phyloP scores from a whole-genome alignment of 2,113 vertebrate species.

The Mesocricetus auratus region DNA sequence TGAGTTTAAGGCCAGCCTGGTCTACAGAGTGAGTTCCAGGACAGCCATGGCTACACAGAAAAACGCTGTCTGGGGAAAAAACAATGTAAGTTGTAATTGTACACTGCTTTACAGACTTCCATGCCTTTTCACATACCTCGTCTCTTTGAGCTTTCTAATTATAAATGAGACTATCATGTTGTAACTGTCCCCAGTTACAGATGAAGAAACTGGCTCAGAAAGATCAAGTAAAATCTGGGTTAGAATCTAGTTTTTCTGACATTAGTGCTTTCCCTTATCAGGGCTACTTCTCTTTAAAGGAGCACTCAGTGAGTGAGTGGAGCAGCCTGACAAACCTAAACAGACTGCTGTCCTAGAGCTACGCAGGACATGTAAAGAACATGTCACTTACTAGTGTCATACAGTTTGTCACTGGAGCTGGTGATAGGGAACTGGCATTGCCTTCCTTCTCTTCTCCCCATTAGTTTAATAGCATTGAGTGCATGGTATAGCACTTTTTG shows the following conservation, averaged over 20 bases:
- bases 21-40: not conserved
- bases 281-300: slow-evolving; percentile 8
- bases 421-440: not conserved
- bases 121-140: slow-evolving; percentile 27
- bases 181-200: not conserved
- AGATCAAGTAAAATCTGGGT: not conserved
- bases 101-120: slow-evolving; percentile 31
- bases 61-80: not conserved
- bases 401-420: not conserved
- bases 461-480: not conserved
- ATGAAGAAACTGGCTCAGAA: not conserved
- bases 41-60: not conserved
- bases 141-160: slow-evolving; percentile 15
- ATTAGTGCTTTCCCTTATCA: not conserved
- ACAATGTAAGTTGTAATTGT: not conserved
- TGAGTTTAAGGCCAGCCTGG: not conserved
- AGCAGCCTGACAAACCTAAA: not conserved
- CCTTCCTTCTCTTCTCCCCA: not conserved
- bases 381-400: not conserved
- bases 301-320: not conserved
- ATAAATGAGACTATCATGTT: slow-evolving; percentile 19
- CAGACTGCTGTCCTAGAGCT: not conserved
- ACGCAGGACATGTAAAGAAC: not conserved
- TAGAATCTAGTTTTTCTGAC: not conserved
- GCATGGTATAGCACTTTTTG: not conserved